phyloP scores from a whole-genome alignment of 2,797 vertebrate species.

The Cryptoprocta ferox region DNA sequence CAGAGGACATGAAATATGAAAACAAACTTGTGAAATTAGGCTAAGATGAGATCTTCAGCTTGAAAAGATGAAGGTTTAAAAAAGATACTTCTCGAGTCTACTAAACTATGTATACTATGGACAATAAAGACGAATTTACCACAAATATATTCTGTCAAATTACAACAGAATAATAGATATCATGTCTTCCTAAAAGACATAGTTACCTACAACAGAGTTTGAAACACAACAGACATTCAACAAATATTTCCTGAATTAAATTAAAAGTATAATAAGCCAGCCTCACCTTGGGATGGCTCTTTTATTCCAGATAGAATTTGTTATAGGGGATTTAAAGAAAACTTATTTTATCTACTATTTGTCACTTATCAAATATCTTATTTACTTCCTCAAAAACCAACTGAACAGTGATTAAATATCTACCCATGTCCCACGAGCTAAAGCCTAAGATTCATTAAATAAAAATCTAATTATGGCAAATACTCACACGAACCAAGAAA shows the following conservation, averaged over 20 bases:
- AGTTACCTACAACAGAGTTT: neutral
- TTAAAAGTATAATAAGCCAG: neutral
- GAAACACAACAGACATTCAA: neutral
- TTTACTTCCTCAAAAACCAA: slow-evolving; percentile 4
- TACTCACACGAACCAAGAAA: slow-evolving; percentile 82
- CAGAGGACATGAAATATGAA: neutral
- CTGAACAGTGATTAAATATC: neutral
- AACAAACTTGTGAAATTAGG: neutral
- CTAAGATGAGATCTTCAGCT: neutral
- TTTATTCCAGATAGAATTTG: neutral
- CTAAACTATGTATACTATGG: neutral
- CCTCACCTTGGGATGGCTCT: neutral
- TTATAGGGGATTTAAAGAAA: slow-evolving; percentile 13
- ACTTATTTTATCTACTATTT: neutral
- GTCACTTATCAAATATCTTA: neutral
- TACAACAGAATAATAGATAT: neutral
- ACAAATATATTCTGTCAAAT: neutral
- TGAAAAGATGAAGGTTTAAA: neutral
- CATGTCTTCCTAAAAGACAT: neutral
- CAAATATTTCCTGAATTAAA: slow-evolving; percentile 44
- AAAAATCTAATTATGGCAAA: slow-evolving; percentile 59
- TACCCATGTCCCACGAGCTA: neutral
- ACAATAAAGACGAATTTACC: neutral
- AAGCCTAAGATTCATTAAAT: slow-evolving; percentile 1
- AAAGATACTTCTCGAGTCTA: neutral